Percentiles rank a stretch among this genome's conserved stretches.
These are phyloP conservation scores for Dilophus febrilis DNA, from an alignment of 2,888 invertebrate genomes.

Conservation along the genomic window DNA sequence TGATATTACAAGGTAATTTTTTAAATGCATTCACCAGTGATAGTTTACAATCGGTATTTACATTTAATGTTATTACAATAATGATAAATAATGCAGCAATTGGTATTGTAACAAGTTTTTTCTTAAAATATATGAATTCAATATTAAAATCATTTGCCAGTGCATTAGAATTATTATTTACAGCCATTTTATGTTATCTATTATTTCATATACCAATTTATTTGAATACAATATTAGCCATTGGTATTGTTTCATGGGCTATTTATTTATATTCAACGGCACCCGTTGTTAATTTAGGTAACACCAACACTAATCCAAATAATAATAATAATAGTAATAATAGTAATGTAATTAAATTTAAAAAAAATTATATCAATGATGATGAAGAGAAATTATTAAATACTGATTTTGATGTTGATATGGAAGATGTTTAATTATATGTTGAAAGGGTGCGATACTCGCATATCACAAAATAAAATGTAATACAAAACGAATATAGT, in stretches of 20 bases:
- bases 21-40: slow-evolving; percentile 39
- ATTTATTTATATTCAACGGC: slow-evolving; percentile 77
- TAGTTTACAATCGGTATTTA: slow-evolving; percentile 38
- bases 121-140: slow-evolving; percentile 81
- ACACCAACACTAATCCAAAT: no score
- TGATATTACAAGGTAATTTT: slow-evolving; percentile 49
- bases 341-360: no score
- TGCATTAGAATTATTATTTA: slow-evolving; percentile 78
- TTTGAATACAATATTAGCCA: slow-evolving; percentile 62
- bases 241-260: slow-evolving; percentile 64
- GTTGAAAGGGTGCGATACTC: no score
- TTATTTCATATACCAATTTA: slow-evolving; percentile 75
- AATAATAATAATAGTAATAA: no score
- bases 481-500: no score
- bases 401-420: slow-evolving; percentile 20
- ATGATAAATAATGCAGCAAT: slow-evolving; percentile 79
- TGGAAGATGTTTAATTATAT: slow-evolving; percentile 22
- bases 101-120: slow-evolving; percentile 87
- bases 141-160: slow-evolving; percentile 92
- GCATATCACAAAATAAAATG: no score
- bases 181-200: slow-evolving; percentile 72
- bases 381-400: no score
- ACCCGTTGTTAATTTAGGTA: slow-evolving; percentile 54
- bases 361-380: no score
- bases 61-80: slow-evolving; percentile 58